phyloP scores from a whole-genome alignment of 2,113 vertebrate species.

The Nansenia antarctica region DNA sequence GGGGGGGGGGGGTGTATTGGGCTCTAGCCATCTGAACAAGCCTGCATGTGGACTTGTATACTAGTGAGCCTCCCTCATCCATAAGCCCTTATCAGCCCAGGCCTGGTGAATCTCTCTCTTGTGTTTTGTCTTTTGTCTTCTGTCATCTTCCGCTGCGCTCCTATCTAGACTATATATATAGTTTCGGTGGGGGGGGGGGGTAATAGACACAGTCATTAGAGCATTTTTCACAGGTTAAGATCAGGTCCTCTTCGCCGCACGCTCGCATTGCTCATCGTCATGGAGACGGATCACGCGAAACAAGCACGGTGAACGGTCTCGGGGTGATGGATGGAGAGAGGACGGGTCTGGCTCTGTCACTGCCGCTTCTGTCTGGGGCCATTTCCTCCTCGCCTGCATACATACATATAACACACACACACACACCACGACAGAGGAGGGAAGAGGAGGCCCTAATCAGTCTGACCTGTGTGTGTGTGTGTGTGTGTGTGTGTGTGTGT shows the following conservation, averaged over 20 bases:
- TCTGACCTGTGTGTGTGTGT: slow-evolving; percentile 7
- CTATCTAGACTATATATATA: not conserved
- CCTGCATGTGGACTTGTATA: not conserved
- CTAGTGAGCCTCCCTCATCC: not conserved
- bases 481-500: not conserved
- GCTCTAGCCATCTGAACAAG: not conserved
- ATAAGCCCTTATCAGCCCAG: not conserved
- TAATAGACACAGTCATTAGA: not conserved
- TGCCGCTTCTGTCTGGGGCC: slow-evolving; percentile 42
- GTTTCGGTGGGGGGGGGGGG: no score
- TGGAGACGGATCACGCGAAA: slow-evolving; percentile 28
- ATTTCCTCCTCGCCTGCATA: slow-evolving; percentile 28
- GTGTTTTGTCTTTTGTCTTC: no score
- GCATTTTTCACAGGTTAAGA: slow-evolving; percentile 26
- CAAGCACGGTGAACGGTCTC: slow-evolving; percentile 27
- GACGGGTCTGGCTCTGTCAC: slow-evolving; percentile 49
- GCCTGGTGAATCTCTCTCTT: not conserved
- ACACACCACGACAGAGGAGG: not conserved
- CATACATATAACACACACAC: slow-evolving; percentile 14
- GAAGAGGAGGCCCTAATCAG: not conserved
- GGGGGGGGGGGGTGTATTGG: not conserved
- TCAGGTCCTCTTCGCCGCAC: slow-evolving; percentile 7
- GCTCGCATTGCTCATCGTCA: slow-evolving; percentile 37
- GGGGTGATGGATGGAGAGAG: slow-evolving; percentile 52
- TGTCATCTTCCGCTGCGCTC: not conserved